Conservation (phyloP, 1,140 invertebrate genomes). For the Drosophila kurseongensis region DNA sequence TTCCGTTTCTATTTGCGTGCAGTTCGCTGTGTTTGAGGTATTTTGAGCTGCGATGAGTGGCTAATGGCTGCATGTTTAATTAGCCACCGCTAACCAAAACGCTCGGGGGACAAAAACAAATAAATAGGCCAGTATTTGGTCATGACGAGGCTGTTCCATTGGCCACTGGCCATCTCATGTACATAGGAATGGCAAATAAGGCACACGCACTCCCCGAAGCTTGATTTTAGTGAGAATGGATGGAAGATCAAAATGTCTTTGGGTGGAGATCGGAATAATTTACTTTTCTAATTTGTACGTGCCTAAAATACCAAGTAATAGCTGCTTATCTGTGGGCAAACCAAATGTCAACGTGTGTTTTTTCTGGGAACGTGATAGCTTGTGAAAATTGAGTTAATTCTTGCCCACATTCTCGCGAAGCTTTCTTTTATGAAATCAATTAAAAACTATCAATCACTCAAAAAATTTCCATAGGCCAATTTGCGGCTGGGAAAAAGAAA, state of each 20-base stretch:
- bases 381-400: conserved; percentile 9
- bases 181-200: conserved; percentile 33
- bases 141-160: conserved; percentile 51
- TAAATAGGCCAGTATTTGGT: conserved; percentile 57
- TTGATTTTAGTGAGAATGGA: not conserved
- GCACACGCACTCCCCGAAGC: conserved; percentile 12
- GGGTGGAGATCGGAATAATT: conserved; percentile 1
- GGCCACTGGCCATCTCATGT: not conserved
- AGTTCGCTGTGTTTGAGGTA: conserved; percentile 22
- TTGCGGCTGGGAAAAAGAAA: conserved; percentile 22
- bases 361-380: not conserved
- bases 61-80: conserved; percentile 64
- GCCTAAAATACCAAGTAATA: conserved; percentile 16
- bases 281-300: conserved; percentile 19
- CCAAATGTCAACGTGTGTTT: not conserved
- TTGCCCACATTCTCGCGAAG: conserved; percentile 7
- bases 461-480: conserved; percentile 16
- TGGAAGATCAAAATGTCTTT: conserved; percentile 5
- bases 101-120: conserved; percentile 14
- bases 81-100: conserved; percentile 62
- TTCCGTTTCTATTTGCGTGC: conserved; percentile 37
- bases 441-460: not conserved
- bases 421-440: conserved; percentile 42
- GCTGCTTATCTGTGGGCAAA: not conserved
- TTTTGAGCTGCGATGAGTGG: conserved; percentile 9